Evolutionary conservation across 2,888 invertebrate genomes (phyloP).

Genomic region (Pseudanteris insignis): DNA sequence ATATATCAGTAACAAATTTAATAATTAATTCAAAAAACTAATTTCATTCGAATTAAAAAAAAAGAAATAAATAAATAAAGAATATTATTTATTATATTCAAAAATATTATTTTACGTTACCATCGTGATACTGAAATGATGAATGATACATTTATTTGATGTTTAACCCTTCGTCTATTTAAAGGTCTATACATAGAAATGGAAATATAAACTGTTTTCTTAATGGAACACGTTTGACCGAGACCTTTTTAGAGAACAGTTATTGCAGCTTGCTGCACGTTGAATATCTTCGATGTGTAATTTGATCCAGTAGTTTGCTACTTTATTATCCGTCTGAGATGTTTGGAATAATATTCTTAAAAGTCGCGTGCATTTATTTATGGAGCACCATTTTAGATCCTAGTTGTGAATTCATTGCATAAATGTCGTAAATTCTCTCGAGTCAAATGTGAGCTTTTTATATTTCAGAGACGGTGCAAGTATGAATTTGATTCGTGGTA

Average conservation of each 20-base stretch:
- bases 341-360: constrained; percentile 11
- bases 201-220: constrained; percentile 20
- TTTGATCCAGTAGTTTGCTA: constrained; percentile 7
- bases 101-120: no score
- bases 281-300: constrained; percentile 18
- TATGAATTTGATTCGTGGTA: no score
- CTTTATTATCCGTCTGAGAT: constrained; percentile 10
- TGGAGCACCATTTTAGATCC: constrained; percentile 9
- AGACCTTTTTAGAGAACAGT: constrained; percentile 23
- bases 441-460: constrained; percentile 3
- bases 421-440: constrained; percentile 5
- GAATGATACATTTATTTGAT: no score
- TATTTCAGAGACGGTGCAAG: no score
- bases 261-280: constrained; percentile 9
- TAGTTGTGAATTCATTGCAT: constrained; percentile 9
- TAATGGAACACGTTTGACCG: constrained; percentile 21
- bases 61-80: no score
- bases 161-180: constrained; percentile 1
- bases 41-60: no score
- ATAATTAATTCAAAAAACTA: no score
- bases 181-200: neutral
- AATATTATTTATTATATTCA: no score
- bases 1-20: no score
- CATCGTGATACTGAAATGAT: no score
- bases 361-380: constrained; percentile 20